Base-by-base conservation (phyloP, 2,113 vertebrate genomes). In the Pseudonaja textilis region DNA sequence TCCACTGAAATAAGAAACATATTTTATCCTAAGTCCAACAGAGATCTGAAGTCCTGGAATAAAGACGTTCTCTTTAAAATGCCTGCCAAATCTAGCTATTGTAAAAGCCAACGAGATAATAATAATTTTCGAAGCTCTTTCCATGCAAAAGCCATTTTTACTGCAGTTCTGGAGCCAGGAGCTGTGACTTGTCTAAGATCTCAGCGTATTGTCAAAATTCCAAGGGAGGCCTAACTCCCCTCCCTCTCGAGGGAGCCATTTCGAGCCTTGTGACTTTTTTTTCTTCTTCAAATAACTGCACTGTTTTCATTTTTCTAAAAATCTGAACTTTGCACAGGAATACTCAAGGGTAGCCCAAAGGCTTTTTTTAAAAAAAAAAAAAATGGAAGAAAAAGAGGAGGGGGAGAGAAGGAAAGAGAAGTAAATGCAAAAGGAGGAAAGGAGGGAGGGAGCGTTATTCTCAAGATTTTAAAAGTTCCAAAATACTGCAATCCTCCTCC, bases 201-300 rank as follows among this genome's bases (percentile, higher is more conserved):
- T 61, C 93, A 81, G 50, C 22, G 39, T 94, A 81, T 92, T n/a
- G 86, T 89, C 85, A n/a, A 4, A 56, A 94, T 10, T 39, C 88
- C 89, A 12, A 9, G 87, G 1, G 6, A 95, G 92, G 55, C 42
- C 92, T 86, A 55, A 57, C 87, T 42, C 34, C 74, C 87, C 88
- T 16, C 52, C 87, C 18, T 85, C 20, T 59, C 39, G 42, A 64
- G 61, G 42, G 22, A 91, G 39, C 39, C 34, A 57, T 52, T 42
- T 57, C 34, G 20, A 88, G 52, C 23, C 87, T 74, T 74, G 59
- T 56, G 47, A 89, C 8, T 87, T 20, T 74, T 74, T 34, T 34
- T 22, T 20, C 11, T 69, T n/a, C 25, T 5, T 16, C 29, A 86
- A 90, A 90, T 55, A 42, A 12, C 26, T 57, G 26, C 61, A 85